Evolutionary conservation across 2,113 vertebrate species (phyloP).

Genomic region (Tetrao urogallus): DNA sequence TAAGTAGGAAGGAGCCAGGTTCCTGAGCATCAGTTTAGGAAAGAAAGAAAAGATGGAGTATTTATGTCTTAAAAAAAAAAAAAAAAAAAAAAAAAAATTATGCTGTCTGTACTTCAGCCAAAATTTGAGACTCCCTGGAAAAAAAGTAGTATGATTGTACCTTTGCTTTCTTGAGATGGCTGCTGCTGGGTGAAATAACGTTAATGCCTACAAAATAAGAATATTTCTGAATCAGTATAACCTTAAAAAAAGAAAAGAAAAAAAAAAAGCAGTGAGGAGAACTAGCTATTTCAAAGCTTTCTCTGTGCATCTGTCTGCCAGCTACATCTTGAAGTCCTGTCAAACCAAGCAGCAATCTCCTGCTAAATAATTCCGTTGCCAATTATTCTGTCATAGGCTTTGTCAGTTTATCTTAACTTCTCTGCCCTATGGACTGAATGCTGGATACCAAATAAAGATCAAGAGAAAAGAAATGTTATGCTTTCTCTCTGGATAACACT

Average conservation of each 20-base stretch:
- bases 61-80: neutral
- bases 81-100: too few species aligned
- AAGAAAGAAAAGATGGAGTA: neutral
- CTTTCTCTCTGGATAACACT: neutral
- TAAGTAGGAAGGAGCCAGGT: neutral
- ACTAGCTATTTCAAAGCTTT: neutral
- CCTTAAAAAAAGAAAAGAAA: neutral
- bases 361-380: neutral
- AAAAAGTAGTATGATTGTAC: neutral
- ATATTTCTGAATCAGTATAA: neutral
- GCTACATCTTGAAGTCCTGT: slow-evolving; percentile 1
- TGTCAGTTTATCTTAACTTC: slow-evolving; percentile 35
- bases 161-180: neutral
- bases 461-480: neutral
- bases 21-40: neutral
- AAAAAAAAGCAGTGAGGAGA: neutral
- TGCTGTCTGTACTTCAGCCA: neutral
- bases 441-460: neutral
- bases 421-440: neutral
- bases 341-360: neutral
- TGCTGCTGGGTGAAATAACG: neutral
- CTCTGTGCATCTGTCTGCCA: neutral
- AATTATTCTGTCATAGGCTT: slow-evolving; percentile 26
- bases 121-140: neutral
- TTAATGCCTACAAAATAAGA: neutral